Base-by-base conservation (phyloP, 2,797 vertebrate species). In the Hipposideros larvatus region DNA sequence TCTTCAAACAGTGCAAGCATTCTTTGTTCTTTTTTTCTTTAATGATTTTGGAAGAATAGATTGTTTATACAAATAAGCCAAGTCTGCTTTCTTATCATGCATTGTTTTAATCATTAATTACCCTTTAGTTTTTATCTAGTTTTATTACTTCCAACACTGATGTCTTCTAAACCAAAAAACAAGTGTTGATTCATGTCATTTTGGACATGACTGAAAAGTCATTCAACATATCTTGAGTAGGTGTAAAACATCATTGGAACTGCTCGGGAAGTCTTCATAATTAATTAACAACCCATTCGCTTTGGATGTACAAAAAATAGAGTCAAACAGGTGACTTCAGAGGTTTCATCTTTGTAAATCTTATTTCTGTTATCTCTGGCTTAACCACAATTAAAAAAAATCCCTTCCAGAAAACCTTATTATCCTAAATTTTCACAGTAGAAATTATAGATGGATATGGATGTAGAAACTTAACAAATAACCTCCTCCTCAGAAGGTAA, bases 101-200 rank as follows among this genome's bases (percentile, higher is more conserved):
- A 79, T 92, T 97, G 41, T 93, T 94, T 95, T 97, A 77, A 91
- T 65, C 22, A 71, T 80, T 95, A 53, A 79, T 94, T 95, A 96
- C 66, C n/a, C 37, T 90, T 83, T 71, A 55, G 21, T 83, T 96
- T 74, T 94, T 84, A 88, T 43, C 78, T 83, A 90, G 55, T 10
- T 96, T 93, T 46, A 90, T 71, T 97, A 59, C 16, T 96, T 71
- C 59, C 28, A 87, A 16, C 14, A 68, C 70, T 79, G 43, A 93
- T 77, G 87, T 96, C 19, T 87, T 94, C 34, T 90, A 48, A 73
- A 41, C 11, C 93, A 85, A 91, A 90, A 48, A 90, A 86, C 9
- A 88, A 87, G 4, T 85, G 21, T 66, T 89, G 90, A 80, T 87
- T 96, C 2, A 68, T 75, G 46, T 65, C 28, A 94, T 61, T 95